Evolutionary conservation across 2,888 invertebrate species (phyloP).

Genomic region (Agrilus cyanescens): DNA sequence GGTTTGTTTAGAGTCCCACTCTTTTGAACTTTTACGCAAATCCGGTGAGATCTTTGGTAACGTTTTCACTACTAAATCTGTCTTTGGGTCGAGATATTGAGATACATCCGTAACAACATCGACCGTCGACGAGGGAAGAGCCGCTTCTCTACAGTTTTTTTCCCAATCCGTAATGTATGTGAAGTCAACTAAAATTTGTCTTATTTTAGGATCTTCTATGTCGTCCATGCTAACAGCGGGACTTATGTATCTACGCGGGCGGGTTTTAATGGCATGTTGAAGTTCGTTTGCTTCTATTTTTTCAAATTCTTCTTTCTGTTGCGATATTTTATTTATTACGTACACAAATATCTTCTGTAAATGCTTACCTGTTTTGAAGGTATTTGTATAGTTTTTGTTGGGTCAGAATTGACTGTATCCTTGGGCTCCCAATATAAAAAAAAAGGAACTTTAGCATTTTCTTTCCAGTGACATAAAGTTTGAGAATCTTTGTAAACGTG

Average conservation of each 20-base stretch:
- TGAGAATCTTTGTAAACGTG: conserved; percentile 21
- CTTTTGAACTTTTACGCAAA: conserved; percentile 20
- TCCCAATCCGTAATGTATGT: conserved; percentile 32
- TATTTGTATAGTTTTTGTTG: conserved; percentile 12
- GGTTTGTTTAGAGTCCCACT: conserved; percentile 31
- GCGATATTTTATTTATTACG: too few species aligned
- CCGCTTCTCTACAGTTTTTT: conserved; percentile 26
- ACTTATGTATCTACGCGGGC: conserved; percentile 29
- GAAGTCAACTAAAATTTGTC: conserved; percentile 25
- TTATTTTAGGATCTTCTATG: conserved; percentile 28
- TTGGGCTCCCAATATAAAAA: conserved; percentile 26
- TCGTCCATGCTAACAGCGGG: conserved; percentile 34
- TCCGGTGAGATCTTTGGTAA: conserved; percentile 20
- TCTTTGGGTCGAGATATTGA: not conserved
- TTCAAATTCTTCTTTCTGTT: too few species aligned
- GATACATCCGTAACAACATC: not conserved
- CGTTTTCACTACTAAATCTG: conserved; percentile 7
- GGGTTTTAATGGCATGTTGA: conserved; percentile 25
- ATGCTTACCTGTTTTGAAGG: conserved; percentile 17
- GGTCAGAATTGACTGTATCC: conserved; percentile 26
- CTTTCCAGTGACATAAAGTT: conserved; percentile 22
- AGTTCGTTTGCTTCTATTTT: conserved; percentile 6
- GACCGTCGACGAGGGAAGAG: conserved; percentile 5
- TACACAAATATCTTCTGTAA: not conserved
- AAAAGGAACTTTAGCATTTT: conserved; percentile 25